Percentiles rank a stretch among this genome's conserved stretches.
Evolutionary conservation across 2,888 invertebrate genomes (phyloP).

Genomic region (Strigamia maritima): DNA sequence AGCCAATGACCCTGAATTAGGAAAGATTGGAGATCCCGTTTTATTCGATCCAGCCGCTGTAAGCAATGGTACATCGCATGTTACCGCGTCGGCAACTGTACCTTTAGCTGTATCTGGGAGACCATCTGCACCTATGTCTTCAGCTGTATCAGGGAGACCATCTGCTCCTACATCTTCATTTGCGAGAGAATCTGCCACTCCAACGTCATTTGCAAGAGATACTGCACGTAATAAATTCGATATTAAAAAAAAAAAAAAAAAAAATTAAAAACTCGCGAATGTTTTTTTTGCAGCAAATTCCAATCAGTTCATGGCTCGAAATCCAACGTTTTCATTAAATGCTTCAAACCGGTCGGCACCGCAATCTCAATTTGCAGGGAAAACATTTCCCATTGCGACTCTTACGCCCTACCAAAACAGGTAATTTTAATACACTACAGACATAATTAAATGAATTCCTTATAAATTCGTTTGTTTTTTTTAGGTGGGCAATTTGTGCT

Average conservation of each 20-base stretch:
- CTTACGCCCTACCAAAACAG: constrained; percentile 33
- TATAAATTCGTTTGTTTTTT: background rate
- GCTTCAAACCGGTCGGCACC: background rate
- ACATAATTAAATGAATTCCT: background rate
- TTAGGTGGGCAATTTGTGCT: constrained; percentile 87
- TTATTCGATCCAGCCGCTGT: background rate
- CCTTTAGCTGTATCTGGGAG: no score
- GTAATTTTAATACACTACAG: background rate
- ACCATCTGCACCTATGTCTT: no score
- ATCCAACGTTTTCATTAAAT: background rate
- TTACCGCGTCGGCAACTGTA: background rate
- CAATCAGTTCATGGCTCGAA: background rate
- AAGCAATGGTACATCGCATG: background rate
- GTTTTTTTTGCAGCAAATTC: no score
- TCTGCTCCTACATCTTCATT: no score
- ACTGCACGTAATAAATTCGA: no score
- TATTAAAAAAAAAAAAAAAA: no score
- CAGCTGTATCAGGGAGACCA: no score
- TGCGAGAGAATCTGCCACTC: no score
- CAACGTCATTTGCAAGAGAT: no score
- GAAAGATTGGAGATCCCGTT: background rate
- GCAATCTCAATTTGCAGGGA: background rate
- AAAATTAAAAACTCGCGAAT: no score
- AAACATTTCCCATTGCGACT: background rate
- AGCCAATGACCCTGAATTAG: background rate